phyloP scores from a whole-genome alignment of 2,888 invertebrate species.

The Pegoplata infirma region DNA sequence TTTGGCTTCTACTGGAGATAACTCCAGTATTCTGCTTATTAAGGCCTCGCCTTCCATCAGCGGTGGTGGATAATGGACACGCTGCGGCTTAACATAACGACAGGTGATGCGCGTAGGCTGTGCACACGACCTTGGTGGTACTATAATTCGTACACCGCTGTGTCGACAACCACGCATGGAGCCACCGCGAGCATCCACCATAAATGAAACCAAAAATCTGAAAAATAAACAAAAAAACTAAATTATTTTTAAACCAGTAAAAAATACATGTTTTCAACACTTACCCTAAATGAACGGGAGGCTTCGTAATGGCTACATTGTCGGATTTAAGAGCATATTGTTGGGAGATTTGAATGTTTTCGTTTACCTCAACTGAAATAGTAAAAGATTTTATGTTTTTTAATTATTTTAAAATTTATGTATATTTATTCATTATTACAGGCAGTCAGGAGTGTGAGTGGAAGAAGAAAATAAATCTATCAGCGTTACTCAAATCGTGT shows the following conservation, averaged over 20 bases:
- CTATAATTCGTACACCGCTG: constrained; percentile 96
- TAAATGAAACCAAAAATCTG: constrained; percentile 98
- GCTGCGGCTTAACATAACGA: constrained; percentile 87
- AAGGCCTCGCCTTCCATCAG: constrained; percentile 99
- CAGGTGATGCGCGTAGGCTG: constrained; percentile 98
- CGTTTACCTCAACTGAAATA: constrained; percentile 61
- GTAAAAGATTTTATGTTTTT: too few species aligned
- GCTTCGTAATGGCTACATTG: constrained; percentile 82
- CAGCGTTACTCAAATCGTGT: too few species aligned
- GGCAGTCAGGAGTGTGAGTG: too few species aligned
- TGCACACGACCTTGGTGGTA: constrained; percentile 96
- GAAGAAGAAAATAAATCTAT: too few species aligned
- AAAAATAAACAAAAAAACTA: neutral
- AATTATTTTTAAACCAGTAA: too few species aligned
- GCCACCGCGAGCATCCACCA: constrained; percentile 99
- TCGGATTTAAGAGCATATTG: constrained; percentile 78
- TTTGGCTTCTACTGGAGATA: constrained; percentile 97
- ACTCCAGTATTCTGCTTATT: constrained; percentile 94
- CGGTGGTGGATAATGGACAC: constrained; percentile 90
- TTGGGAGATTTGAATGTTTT: constrained; percentile 70
- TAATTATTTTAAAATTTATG: too few species aligned
- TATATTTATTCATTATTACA: too few species aligned
- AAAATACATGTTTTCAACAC: too few species aligned
- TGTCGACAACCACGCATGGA: constrained; percentile 99
- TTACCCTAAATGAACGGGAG: constrained; percentile 84